Percentiles rank a stretch among this genome's conserved stretches.
Conservation (phyloP, 2,888 invertebrate species). For the Drosophila nr. perissopoda region DNA sequence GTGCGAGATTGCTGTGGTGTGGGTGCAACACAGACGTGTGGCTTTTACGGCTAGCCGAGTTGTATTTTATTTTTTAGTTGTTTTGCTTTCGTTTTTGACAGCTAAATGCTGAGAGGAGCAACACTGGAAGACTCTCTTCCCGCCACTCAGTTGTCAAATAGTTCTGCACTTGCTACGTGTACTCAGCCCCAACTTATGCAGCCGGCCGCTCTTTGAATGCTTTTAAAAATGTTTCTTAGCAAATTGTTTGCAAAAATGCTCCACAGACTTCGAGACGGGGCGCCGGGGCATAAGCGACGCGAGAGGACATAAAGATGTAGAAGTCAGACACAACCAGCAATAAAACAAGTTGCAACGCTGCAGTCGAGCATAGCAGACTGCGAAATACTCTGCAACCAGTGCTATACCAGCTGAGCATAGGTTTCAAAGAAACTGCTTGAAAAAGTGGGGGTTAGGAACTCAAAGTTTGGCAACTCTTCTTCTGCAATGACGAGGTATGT, state of each 20-base stretch:
- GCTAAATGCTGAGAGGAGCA: constrained; percentile 73
- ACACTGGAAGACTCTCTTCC: constrained; percentile 40
- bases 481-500: neutral
- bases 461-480: neutral
- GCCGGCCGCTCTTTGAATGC: constrained; percentile 32
- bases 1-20: constrained; percentile 23
- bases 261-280: constrained; percentile 45
- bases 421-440: neutral
- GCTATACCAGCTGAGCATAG: neutral
- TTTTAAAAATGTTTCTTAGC: constrained; percentile 75
- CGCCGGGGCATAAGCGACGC: constrained; percentile 12
- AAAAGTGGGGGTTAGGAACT: rapidly evolving
- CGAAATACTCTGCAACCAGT: neutral
- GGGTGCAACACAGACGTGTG: constrained; percentile 48
- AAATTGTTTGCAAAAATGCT: constrained; percentile 79
- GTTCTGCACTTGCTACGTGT: constrained; percentile 58
- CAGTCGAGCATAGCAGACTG: neutral
- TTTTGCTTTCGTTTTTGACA: constrained; percentile 70
- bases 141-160: constrained; percentile 69
- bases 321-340: constrained; percentile 45
- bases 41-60: constrained; percentile 45
- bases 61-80: constrained; percentile 32
- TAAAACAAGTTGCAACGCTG: constrained; percentile 11
- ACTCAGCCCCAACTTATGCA: constrained; percentile 1
- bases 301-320: constrained; percentile 9